Evolutionary conservation across 53 echinoderm and acorn worm species (phyloP).

Genomic region (Arbacia lixula): DNA sequence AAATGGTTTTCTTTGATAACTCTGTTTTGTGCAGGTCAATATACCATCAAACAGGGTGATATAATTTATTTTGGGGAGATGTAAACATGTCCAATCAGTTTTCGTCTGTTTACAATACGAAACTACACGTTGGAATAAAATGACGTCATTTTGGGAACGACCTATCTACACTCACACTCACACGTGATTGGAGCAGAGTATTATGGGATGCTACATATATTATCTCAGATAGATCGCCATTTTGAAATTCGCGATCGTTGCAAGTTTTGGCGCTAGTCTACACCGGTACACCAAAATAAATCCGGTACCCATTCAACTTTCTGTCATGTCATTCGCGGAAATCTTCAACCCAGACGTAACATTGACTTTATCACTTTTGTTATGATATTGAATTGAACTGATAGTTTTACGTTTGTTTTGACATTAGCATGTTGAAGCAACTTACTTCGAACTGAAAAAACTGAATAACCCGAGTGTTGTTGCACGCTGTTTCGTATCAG

Average conservation of each 20-base stretch:
- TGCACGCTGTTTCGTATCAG: conserved; percentile 35
- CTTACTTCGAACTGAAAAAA: conserved; percentile 45
- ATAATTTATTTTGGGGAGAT: no score
- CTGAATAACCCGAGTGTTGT: conserved; percentile 42
- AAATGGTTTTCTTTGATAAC: no score
- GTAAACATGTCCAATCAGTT: no score
- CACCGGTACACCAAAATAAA: conserved; percentile 38
- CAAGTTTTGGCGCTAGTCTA: conserved; percentile 57
- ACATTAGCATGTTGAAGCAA: not conserved
- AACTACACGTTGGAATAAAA: conserved; percentile 15
- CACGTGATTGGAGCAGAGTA: conserved; percentile 64
- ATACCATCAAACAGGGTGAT: no score
- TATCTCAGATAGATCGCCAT: conserved; percentile 45
- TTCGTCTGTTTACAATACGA: conserved; percentile 17
- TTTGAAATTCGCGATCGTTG: conserved; percentile 58
- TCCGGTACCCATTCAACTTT: conserved; percentile 37
- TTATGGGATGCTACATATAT: conserved; percentile 58
- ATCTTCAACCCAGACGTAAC: not conserved
- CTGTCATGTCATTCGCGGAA: not conserved
- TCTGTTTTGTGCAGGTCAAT: no score
- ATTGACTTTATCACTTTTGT: no score
- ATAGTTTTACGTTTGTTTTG: no score
- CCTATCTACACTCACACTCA: conserved; percentile 52
- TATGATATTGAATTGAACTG: no score
- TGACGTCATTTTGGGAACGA: conserved; percentile 61